Evolutionary conservation across 2,888 invertebrate genomes (phyloP).

Genomic region (Oeneis ivallda): DNA sequence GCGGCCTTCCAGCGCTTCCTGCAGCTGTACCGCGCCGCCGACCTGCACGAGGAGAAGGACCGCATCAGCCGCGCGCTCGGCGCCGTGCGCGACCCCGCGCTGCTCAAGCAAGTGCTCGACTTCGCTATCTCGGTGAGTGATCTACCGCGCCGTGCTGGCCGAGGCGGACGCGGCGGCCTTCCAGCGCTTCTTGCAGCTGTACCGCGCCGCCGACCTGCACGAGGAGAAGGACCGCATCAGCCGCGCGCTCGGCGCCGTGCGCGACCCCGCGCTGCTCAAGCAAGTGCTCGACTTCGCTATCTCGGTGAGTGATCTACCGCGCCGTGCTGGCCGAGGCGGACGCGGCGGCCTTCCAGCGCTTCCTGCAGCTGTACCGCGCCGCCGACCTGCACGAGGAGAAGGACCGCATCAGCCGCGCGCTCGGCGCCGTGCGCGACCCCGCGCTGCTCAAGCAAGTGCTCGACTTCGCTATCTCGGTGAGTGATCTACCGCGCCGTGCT

Average conservation of each 20-base stretch:
- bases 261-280: conserved; percentile 85
- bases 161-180: conserved; percentile 87
- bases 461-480: too few relatives aligned
- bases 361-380: too few relatives aligned
- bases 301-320: conserved; percentile 85
- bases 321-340: too few relatives aligned
- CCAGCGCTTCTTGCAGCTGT: conserved; percentile 89
- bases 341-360: too few relatives aligned
- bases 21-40: conserved; percentile 89
- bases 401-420: too few relatives aligned
- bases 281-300: conserved; percentile 91
- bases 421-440: too few relatives aligned
- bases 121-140: conserved; percentile 90
- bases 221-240: conserved; percentile 97
- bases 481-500: too few relatives aligned
- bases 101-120: conserved; percentile 88
- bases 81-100: conserved; percentile 85
- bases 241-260: conserved; percentile 90
- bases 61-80: conserved; percentile 93
- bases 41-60: conserved; percentile 96
- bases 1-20: conserved; percentile 89
- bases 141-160: too few relatives aligned
- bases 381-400: too few relatives aligned
- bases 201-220: conserved; percentile 92
- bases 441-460: too few relatives aligned